A percentile compares a stretch with the other conserved stretches of the same genome.
Evolutionary conservation across 2,888 invertebrate species (phyloP).

Genomic region (Troilus luridus): DNA sequence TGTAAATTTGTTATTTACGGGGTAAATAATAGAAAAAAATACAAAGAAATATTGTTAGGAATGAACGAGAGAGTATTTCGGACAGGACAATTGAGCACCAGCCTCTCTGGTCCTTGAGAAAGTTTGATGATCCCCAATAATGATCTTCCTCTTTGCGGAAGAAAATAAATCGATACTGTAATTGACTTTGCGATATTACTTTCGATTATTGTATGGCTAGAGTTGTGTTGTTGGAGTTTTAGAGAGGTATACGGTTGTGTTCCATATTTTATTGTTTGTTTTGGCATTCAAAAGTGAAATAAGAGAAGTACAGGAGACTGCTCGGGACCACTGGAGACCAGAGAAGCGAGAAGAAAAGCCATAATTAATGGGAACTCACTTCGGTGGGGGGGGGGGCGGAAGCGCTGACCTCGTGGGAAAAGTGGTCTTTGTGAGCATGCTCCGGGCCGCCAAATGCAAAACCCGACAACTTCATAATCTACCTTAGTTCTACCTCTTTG

Average conservation of each 20-base stretch:
- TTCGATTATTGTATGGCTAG: not conserved
- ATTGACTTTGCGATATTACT: not conserved
- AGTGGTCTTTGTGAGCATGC: conserved; percentile 57
- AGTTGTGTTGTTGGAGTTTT: no score
- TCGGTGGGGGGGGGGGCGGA: conserved; percentile 45
- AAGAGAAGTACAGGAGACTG: not conserved
- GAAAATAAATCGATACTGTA: not conserved
- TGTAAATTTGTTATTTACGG: not conserved
- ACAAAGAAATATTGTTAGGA: not conserved
- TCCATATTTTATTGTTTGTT: not conserved
- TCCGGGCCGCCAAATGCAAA: conserved; percentile 59
- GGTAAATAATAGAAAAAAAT: not conserved
- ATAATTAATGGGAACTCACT: conserved; percentile 17
- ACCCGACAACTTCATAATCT: conserved; percentile 21
- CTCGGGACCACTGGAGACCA: not conserved
- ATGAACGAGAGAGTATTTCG: not conserved
- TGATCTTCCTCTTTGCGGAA: not conserved
- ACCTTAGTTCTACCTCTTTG: not conserved
- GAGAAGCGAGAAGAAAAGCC: conserved; percentile 29
- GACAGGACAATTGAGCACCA: not conserved
- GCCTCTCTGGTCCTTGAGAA: not conserved
- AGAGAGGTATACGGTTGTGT: not conserved
- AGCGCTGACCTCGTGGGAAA: conserved; percentile 58
- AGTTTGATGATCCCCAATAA: not conserved
- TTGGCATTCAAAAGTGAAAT: not conserved